Base-by-base conservation (phyloP, 2,888 invertebrate species). In the Tetragnatha montana region DNA sequence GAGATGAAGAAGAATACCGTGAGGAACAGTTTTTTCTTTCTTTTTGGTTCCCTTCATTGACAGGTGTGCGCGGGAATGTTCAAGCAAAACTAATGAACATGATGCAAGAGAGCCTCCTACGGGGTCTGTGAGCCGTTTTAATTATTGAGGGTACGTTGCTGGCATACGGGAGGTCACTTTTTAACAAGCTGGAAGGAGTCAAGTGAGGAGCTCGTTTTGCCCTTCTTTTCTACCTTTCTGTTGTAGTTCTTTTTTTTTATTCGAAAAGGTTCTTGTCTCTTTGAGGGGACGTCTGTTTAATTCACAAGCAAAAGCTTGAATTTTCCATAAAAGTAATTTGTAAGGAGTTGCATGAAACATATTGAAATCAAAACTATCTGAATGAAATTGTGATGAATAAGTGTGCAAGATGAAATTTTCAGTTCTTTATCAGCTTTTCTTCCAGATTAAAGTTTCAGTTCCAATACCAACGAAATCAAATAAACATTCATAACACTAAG, bases 1-100 rank as follows among this genome's bases (percentile, higher is more conserved):
- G 35, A 35, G 35, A n/a, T n/a, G n/a, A 35, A 35, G 35, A 76
- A 51, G 81, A 81, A 82, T 60, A 60, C 12, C 17, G 35, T 47
- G n/a, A n/a, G n/a, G 17, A 35, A 12, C 2, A 19, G 19, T 12
- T 83, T 74, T 74, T 17, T 82, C 74, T 82, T 74, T 60, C 10
- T 51, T 7, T 73, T 12, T 8, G 60, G 80, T 21, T 76, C 47
- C 19, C 21, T 70, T 73, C 71, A 82, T 71, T 76, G 70, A 88
- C 88, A 88, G 88, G 88, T 88, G 88, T 83, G 79, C 22, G 68
- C 22, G 68, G 35, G 83, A 83, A 88, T 82, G 88, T 83, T 82
- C 85, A 85, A 89, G 81, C 76, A 21, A 75, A 89, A 81, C 89
- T 89, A 89, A 89, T 89, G 89, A 89, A 89, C 89, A 50, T 80